phyloP scores from a whole-genome alignment of 2,888 invertebrate species.

The Clusia tigrina region DNA sequence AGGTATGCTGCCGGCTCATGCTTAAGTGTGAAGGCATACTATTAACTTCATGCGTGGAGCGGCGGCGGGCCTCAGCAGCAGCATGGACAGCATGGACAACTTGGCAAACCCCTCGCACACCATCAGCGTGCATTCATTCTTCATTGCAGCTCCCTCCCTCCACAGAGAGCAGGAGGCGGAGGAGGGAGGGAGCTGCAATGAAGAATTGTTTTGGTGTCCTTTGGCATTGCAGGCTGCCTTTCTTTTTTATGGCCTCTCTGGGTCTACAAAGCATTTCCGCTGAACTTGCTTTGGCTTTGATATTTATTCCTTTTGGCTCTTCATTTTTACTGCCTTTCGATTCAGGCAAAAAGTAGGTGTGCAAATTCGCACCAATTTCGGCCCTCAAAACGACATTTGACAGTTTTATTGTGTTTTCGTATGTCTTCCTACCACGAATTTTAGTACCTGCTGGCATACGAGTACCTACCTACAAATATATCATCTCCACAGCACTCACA shows the following conservation, averaged over 20 bases:
- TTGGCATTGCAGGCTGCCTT: not conserved
- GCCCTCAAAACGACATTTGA: not conserved
- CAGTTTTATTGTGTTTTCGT: not conserved
- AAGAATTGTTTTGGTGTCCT: not conserved
- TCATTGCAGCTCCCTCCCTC: too few relatives aligned
- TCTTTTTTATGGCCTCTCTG: not conserved
- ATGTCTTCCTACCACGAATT: not conserved
- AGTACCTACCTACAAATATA: not conserved
- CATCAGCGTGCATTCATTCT: too few relatives aligned
- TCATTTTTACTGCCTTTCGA: conserved; percentile 1
- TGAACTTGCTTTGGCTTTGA: conserved; percentile 4
- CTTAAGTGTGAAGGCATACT: too few relatives aligned
- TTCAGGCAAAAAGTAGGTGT: not conserved
- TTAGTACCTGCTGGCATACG: not conserved
- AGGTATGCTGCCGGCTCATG: too few relatives aligned
- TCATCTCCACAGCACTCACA: not conserved
- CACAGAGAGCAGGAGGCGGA: too few relatives aligned
- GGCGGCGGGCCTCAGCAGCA: too few relatives aligned
- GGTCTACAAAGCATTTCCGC: not conserved
- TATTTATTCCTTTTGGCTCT: not conserved
- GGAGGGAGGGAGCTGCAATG: not conserved
- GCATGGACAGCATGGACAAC: too few relatives aligned
- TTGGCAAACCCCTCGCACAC: too few relatives aligned
- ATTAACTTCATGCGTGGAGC: too few relatives aligned
- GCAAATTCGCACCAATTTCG: not conserved